Evolutionary conservation across 1,140 invertebrate genomes (phyloP), one percentile per base, ranked within the genome.

Genomic region (Listronotus oregonensis): DNA sequence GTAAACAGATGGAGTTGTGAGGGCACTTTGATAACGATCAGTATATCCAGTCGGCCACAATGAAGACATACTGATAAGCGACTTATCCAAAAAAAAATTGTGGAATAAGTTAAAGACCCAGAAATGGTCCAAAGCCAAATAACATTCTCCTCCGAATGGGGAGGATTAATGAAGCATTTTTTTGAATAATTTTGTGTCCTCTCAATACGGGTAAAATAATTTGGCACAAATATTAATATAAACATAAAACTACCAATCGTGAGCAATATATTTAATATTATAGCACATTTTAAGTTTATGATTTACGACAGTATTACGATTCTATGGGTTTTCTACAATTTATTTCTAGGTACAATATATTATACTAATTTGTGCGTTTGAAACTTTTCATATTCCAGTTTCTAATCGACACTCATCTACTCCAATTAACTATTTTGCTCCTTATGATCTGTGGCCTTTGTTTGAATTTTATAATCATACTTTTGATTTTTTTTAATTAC

Each of bases 141-240:
- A 27, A 27, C 21, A 27, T 27, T 27, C 21, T 5, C 21, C 21
- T 3, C 21, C 1, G 21, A 27, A 27, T 5, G 5, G 2, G 21
- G 1, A 27, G 1, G 21, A 3, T n/a, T n/a, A n/a, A n/a, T n/a
- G n/a, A n/a, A n/a, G n/a, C n/a, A n/a, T n/a, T n/a, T n/a, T n/a
- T n/a, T 5, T 3, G 5, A 27, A 27, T 3, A 27, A 27, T 27
- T 27, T 27, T 5, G 5, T 27, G 21, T 27, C 21, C 21, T 27
- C 21, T 8, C 18, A 18, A 17, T 1, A 46, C 14, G 9, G 14
- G 10, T 11, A 6, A 46, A 46, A 5, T n/a, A 46, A 46, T 46
- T 52, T 67, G 65, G 65, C 63, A 69, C 63, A 62, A 39, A 61
- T 66, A 69, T 69, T 69, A 63, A 57, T 69, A 66, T 46, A 55